phyloP scores from a whole-genome alignment of 64 coral and sea anemone genomes.

The Stylophora pistillata region DNA sequence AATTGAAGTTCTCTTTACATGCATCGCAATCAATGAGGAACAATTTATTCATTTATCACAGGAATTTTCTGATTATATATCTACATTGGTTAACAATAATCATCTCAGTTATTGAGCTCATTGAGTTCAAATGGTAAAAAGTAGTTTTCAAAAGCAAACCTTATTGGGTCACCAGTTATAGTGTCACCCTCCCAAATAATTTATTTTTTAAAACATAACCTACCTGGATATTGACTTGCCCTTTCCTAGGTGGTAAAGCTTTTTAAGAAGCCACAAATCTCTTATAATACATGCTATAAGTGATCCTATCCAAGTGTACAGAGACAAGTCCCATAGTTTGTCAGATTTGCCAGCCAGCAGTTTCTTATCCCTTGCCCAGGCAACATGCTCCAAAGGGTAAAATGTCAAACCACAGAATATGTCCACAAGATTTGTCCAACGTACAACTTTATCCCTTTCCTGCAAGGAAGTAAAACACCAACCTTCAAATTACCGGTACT shows the following conservation, averaged over 20 bases:
- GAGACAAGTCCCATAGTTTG: constrained; percentile 46
- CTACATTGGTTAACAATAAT: no score
- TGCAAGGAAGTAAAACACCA: neutral
- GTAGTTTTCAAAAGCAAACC: neutral
- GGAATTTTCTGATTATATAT: no score
- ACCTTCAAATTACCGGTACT: no score
- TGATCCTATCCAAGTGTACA: constrained; percentile 78
- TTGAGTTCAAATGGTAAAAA: no score
- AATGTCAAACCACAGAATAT: constrained; percentile 73
- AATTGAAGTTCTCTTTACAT: no score
- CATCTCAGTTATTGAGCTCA: no score
- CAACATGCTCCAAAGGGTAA: constrained; percentile 84
- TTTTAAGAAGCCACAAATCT: constrained; percentile 57
- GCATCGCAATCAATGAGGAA: no score
- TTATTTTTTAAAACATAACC: neutral
- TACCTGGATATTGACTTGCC: constrained; percentile 1
- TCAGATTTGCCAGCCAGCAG: constrained; percentile 58
- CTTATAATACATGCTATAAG: constrained; percentile 60
- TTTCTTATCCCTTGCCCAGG: constrained; percentile 84
- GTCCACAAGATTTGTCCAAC: constrained; percentile 60
- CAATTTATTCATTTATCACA: no score
- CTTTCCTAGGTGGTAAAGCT: constrained; percentile 20
- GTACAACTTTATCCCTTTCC: constrained; percentile 63
- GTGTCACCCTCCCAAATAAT: no score
- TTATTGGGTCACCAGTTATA: neutral